These are phyloP conservation scores for Dicaeum eximium DNA, from an alignment of 2,113 vertebrate species.

Conservation along the genomic window DNA sequence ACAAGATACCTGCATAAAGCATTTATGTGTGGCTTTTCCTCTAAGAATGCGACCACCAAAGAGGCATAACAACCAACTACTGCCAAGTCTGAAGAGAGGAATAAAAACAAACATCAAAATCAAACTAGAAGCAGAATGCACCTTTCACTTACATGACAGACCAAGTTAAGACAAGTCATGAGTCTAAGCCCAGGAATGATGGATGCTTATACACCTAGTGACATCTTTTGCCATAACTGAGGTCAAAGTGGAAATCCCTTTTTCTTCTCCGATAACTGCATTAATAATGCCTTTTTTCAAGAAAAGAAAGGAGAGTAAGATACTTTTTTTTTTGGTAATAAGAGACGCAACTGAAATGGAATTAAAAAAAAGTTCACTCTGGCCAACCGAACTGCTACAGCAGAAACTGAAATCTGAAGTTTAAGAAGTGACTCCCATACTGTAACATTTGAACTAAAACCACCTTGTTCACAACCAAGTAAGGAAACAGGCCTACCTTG, in stretches of 20 bases:
- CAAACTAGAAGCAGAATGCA: neutral
- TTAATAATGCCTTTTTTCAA: neutral
- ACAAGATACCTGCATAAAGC: neutral
- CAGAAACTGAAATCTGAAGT: neutral
- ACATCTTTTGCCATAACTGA: neutral
- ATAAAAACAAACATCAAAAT: neutral
- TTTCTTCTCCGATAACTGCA: neutral
- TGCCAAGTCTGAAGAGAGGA: neutral
- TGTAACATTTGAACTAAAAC: neutral
- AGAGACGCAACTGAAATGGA: neutral
- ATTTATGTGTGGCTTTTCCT: neutral
- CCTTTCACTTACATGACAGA: neutral
- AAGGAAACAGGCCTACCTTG: neutral
- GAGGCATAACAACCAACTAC: neutral
- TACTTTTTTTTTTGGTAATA: neutral
- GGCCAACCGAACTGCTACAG: neutral
- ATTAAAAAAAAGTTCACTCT: neutral
- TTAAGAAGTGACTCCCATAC: neutral
- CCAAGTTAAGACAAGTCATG: neutral
- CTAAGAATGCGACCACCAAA: neutral
- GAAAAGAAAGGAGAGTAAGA: neutral
- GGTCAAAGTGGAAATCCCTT: neutral
- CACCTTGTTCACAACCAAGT: neutral
- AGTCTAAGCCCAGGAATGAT: neutral
- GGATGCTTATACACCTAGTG: neutral